Percentiles rank a stretch among this genome's conserved stretches.
Evolutionary conservation across 2,888 invertebrate species (phyloP).

Genomic region (Phortica okadai): DNA sequence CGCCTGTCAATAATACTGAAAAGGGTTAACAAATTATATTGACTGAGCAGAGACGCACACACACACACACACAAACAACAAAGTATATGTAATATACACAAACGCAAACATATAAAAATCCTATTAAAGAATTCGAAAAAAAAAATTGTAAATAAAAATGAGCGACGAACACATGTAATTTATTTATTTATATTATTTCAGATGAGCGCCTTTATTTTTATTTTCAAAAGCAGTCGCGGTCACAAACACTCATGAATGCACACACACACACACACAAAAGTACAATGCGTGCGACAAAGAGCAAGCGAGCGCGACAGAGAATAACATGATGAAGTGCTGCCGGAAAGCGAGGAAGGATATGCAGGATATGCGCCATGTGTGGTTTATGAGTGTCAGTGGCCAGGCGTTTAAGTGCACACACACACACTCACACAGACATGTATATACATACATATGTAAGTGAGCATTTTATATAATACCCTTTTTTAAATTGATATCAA

Average conservation of each 20-base stretch:
- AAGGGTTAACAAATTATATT: slow-evolving; percentile 21
- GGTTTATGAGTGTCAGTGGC: slow-evolving; percentile 50
- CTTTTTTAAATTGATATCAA: slow-evolving; percentile 30
- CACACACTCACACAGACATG: background rate
- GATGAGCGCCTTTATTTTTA: slow-evolving; percentile 2
- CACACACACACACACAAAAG: background rate
- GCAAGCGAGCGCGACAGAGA: background rate
- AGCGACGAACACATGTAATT: slow-evolving; percentile 47
- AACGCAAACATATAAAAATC: slow-evolving; percentile 30
- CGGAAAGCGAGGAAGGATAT: slow-evolving; percentile 32
- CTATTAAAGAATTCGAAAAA: slow-evolving; percentile 39
- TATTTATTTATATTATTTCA: slow-evolving; percentile 43
- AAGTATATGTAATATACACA: slow-evolving; percentile 41
- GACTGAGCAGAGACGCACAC: background rate
- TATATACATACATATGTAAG: slow-evolving; percentile 6
- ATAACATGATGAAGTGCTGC: background rate
- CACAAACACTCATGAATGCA: background rate
- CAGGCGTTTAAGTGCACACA: background rate
- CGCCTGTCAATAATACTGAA: slow-evolving; percentile 10
- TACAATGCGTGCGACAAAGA: background rate
- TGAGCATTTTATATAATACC: slow-evolving; percentile 35
- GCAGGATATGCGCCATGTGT: slow-evolving; percentile 45
- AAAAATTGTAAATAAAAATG: background rate
- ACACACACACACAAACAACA: background rate
- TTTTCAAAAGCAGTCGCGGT: slow-evolving; percentile 10